Conservation (phyloP, 2,888 invertebrate genomes). For the Aradus depressus region DNA sequence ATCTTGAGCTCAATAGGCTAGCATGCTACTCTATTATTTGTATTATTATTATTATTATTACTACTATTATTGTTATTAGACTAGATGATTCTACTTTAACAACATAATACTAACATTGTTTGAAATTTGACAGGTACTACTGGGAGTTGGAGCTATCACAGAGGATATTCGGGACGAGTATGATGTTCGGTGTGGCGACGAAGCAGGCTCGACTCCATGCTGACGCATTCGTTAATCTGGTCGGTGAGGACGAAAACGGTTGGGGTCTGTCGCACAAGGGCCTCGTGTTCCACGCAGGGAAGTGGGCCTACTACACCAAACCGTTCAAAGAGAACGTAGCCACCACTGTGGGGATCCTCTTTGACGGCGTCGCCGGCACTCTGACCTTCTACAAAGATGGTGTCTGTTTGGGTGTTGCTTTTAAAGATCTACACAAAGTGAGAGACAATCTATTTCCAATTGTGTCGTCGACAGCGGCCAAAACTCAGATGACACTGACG, state of each 20-base stretch:
- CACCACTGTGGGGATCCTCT: conserved; percentile 54
- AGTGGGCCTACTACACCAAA: conserved; percentile 50
- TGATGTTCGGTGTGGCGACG: conserved; percentile 63
- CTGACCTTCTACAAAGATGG: conserved; percentile 61
- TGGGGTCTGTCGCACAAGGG: conserved; percentile 68
- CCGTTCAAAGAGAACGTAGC: conserved; percentile 58
- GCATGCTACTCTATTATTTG: no score
- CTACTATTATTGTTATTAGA: no score
- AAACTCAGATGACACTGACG: conserved; percentile 58
- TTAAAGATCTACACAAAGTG: conserved; percentile 50
- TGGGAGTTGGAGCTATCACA: conserved; percentile 52
- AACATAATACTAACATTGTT: no score
- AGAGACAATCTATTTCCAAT: conserved; percentile 55
- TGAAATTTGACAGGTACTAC: conserved; percentile 44
- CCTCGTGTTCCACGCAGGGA: conserved; percentile 53
- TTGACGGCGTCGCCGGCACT: conserved; percentile 56
- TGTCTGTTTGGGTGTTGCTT: conserved; percentile 55
- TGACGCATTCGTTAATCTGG: conserved; percentile 54
- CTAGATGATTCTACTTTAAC: no score
- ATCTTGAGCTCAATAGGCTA: no score
- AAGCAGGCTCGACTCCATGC: conserved; percentile 48
- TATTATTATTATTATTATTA: no score
- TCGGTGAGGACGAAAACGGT: conserved; percentile 57
- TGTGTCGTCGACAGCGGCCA: conserved; percentile 60
- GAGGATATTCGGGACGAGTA: conserved; percentile 59